Evolutionary conservation across 2,113 vertebrate genomes (phyloP), one percentile per base, ranked within the genome.

Genomic region (Engystomops pustulosus): DNA sequence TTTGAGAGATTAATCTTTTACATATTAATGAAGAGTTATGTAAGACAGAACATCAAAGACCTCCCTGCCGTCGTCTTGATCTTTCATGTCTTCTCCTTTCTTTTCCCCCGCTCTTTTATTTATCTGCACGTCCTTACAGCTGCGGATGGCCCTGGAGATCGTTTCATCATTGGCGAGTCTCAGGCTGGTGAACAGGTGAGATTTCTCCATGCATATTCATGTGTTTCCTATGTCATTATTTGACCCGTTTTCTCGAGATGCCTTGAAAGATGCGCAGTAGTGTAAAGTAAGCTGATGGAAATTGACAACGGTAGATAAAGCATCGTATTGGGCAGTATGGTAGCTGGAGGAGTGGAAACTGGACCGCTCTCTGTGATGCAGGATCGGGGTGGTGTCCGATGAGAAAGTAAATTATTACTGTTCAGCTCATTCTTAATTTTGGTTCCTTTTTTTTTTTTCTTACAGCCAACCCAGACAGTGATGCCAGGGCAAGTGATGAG

Each of bases 401-500:
- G n/a, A n/a, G n/a, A n/a, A n/a, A n/a, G n/a, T n/a, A n/a, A n/a
- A n/a, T n/a, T n/a, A n/a, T n/a, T n/a, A 41, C 4, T 41, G 38
- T 49, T 17, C 3, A 2, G 20, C 20, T 2, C 51, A 23, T n/a
- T n/a, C 4, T 55, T 55, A 23, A 55, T n/a, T 55, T n/a, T 55
- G 18, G 18, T 7, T 20, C 18, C 6, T 55, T 3, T 55, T 55
- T 2, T 23, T 55, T 15, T 83, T 7, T 38, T 44, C 86, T 12
- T 90, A 75, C 89, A 99, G 98, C 98, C 98, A 34, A 99, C 98
- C 88, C 98, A 98, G 90, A 99, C 98, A 79, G 97, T 99, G 90
- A 99, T 99, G 98, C 98, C 98, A 36, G 97, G 98, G 81, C 98
- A 99, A 93, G 98, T 99, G 89, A 99, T 99, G 97, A 93, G 98